Evolutionary conservation across 2,888 invertebrate genomes (phyloP), one percentile per base, ranked within the genome.

Genomic region (Dione vanillae): DNA sequence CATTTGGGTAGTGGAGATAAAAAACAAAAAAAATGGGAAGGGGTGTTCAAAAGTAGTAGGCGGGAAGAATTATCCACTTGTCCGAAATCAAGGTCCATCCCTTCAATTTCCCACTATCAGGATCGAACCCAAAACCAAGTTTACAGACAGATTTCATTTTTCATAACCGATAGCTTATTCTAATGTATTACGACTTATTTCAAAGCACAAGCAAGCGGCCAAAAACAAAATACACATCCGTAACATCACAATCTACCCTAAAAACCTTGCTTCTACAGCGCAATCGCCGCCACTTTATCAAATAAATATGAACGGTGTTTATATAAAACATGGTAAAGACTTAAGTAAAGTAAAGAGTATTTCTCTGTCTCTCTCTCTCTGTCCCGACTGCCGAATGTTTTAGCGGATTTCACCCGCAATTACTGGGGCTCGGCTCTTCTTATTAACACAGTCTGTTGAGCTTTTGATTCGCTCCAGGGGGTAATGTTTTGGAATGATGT

Each of bases 221-320:
- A 19, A 5, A 35, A 54, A 37, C 51, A 54, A 45, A 74, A 74
- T 65, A 62, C 12, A 3, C 1, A 0, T n/a, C 73, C 75, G 74
- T 79, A 43, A 75, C 66, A 74, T 74, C 35, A 14, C 64, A 59
- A 61, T 75, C 70, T 74, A 72, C 75, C 71, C 69, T 72, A 70
- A 80, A 78, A 51, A 71, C 51, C 68, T 0, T 69, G 51, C 66
- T 67, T 67, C 69, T 59, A 56, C 77, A 76, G 54, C 77, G 77
- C 78, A 80, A 81, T 81, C 81, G 77, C 77, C 77, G 73, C 78
- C 74, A 78, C 78, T 81, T 81, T 78, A 79, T 80, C 79, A 80
- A 80, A 81, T 79, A 81, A 82, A 81, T 78, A 77, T 69, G 75
- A 77, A 75, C 65, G 73, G 51, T 61, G 76, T 79, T 76, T 78